Percentiles rank a stretch among this genome's conserved stretches.
Conservation (phyloP, 2,113 vertebrate species). For the Neolamprologus sp. region DNA sequence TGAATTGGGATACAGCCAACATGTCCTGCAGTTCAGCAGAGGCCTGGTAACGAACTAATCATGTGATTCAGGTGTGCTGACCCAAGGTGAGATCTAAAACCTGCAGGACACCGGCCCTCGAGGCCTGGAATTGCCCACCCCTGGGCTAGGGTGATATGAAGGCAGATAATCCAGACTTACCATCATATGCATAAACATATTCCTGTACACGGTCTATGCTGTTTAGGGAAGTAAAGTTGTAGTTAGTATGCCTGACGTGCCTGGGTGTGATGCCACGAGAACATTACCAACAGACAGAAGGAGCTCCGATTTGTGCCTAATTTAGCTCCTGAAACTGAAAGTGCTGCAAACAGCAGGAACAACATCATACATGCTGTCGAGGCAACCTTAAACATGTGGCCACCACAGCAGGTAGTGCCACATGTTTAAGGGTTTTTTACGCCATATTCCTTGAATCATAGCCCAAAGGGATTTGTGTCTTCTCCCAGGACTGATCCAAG, state of each 20-base stretch:
- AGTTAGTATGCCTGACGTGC: neutral
- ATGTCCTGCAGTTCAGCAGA: accelerated
- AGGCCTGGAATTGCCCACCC: neutral
- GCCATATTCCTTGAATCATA: neutral
- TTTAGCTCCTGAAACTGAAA: neutral
- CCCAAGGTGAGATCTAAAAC: neutral
- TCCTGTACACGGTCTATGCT: neutral
- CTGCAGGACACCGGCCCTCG: neutral
- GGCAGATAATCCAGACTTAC: neutral
- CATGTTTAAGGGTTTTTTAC: neutral
- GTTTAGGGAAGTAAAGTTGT: neutral
- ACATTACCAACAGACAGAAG: neutral
- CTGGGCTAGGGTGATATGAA: neutral
- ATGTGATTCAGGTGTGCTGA: neutral
- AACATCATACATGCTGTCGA: neutral
- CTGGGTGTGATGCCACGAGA: neutral
- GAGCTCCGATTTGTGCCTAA: neutral
- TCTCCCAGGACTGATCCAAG: neutral
- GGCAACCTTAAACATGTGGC: neutral
- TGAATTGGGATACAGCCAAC: neutral
- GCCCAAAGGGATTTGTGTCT: neutral
- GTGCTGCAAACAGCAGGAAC: neutral
- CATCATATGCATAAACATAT: neutral
- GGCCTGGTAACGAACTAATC: neutral
- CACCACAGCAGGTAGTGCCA: neutral